Evolutionary conservation across 2,113 vertebrate genomes (phyloP).

Genomic region (Ciconia maguari): DNA sequence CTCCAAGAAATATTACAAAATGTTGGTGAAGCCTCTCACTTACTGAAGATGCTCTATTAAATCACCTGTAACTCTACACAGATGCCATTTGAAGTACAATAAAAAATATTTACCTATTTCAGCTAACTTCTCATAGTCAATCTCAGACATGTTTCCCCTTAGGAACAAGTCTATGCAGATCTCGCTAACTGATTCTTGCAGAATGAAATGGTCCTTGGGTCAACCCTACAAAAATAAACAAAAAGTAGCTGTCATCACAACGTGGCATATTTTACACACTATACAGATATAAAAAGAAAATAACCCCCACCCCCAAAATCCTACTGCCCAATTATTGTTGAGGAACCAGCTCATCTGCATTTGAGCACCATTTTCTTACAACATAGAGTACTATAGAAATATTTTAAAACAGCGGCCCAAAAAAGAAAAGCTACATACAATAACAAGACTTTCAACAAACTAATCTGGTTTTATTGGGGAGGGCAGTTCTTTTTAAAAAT

Average conservation of each 20-base stretch:
- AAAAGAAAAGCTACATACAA: background rate
- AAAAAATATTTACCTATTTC: constrained; percentile 74
- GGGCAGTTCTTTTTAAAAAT: background rate
- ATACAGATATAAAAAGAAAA: background rate
- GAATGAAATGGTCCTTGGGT: background rate
- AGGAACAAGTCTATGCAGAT: background rate
- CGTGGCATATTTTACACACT: background rate
- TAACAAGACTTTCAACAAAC: background rate
- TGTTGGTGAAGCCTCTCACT: background rate
- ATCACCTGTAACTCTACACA: background rate
- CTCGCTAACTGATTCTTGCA: background rate
- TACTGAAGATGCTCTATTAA: background rate
- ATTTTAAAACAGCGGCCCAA: background rate
- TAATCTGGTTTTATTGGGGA: background rate
- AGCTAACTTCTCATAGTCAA: constrained; percentile 77
- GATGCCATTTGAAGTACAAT: background rate
- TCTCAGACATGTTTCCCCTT: constrained; percentile 9
- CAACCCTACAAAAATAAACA: background rate
- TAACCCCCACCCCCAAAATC: background rate
- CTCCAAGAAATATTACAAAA: background rate
- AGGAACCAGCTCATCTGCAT: background rate
- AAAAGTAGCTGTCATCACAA: background rate
- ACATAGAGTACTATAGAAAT: background rate
- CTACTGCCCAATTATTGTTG: background rate
- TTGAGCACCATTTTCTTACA: background rate